Conservation (phyloP, 1,140 invertebrate species). For the Drosophila dunni region DNA sequence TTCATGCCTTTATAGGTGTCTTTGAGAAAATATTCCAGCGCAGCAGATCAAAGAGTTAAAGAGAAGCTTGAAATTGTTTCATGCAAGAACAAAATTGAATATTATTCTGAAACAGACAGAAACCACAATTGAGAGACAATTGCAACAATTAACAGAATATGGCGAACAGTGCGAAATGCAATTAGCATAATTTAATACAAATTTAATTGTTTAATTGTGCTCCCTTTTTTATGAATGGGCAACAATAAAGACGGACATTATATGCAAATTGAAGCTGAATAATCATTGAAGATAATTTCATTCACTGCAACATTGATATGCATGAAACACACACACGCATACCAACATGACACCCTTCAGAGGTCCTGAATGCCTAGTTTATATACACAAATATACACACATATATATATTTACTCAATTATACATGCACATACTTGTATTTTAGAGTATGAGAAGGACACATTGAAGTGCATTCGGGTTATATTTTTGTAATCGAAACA, state of each 20-base stretch:
- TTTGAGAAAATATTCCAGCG: slow-evolving; percentile 6
- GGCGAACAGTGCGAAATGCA: slow-evolving; percentile 35
- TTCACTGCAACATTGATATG: slow-evolving; percentile 15
- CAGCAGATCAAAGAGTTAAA: not conserved
- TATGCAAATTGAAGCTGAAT: slow-evolving; percentile 18
- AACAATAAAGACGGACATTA: not conserved
- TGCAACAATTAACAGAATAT: slow-evolving; percentile 31
- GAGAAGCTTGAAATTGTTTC: slow-evolving; percentile 14
- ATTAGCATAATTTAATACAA: slow-evolving; percentile 59
- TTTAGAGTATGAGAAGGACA: slow-evolving; percentile 1
- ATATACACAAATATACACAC: slow-evolving; percentile 2
- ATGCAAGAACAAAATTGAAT: not conserved
- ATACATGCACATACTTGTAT: slow-evolving; percentile 14
- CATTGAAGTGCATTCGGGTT: slow-evolving; percentile 24
- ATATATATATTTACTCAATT: slow-evolving; percentile 5
- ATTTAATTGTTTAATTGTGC: slow-evolving; percentile 47
- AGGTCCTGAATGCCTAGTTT: slow-evolving; percentile 2
- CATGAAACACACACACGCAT: slow-evolving; percentile 4
- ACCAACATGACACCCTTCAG: not conserved
- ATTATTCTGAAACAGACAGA: slow-evolving; percentile 8
- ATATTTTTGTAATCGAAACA: slow-evolving; percentile 35
- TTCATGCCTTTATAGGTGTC: slow-evolving; percentile 27
- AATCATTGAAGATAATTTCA: slow-evolving; percentile 12
- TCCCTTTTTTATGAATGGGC: slow-evolving; percentile 16
- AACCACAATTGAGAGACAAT: slow-evolving; percentile 34